Base-by-base conservation (phyloP, 2,797 vertebrate genomes). In the Poecilia wingei region DNA sequence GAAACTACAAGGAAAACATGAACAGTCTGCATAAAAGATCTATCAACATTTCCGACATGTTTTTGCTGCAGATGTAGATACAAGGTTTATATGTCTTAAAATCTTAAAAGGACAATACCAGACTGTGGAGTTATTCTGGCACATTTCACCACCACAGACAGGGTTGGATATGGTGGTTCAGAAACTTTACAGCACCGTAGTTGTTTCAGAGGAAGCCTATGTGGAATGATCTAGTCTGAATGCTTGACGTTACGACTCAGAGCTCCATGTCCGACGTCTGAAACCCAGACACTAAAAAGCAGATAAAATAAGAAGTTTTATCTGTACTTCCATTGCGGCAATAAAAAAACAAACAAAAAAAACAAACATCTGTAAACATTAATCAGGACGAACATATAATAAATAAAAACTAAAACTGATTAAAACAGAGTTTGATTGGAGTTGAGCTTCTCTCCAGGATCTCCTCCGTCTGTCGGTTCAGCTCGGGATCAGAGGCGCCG, bases 401-500 rank as follows among this genome's bases (percentile, higher is more conserved):
- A 85, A 79, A 91, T 87, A 92, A 92, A 92, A 91, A 87, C 61
- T 51, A 87, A 71, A 25, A 45, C 22, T 43, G 39, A 41, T 41
- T 41, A 41, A 41, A 41, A 79, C n/a, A 45, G 70, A 84, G 79
- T 68, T 33, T 28, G 74, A 80, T 28, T 72, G 51, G 66, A 77
- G 69, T 73, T 0, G 16, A 78, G 74, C 72, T 77, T 79, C 88
- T 79, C 88, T 78, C 53, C 66, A 1, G 74, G 4, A 9, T 49
- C 6, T 22, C 1, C 7, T 22, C 0, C 2, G 1, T 25, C 25
- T 10, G 45, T 1, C 9, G 64, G n/a, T 33, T 82, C 83, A 96
- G 85, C 82, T 81, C 0, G 71, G 13, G 0, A 99, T 94, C 4
- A 99, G 96, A 4, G 97, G 94, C 0, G 92, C 84, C 0, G 77